Evolutionary conservation across 2,113 vertebrate genomes (phyloP), one percentile per base, ranked within the genome.

Genomic region (Mirounga angustirostris): DNA sequence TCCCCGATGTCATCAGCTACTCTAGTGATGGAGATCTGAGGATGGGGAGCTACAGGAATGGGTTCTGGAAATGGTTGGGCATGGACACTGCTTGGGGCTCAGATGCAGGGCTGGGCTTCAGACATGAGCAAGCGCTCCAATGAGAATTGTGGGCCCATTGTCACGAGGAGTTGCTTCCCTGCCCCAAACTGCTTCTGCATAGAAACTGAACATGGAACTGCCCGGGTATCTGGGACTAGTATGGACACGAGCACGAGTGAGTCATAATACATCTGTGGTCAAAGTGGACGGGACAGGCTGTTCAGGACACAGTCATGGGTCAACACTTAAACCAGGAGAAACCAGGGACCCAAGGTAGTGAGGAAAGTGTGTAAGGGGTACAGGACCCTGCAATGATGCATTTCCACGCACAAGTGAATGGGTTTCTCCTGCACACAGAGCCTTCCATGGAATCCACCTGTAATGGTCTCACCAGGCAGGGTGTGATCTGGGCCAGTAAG

Each of bases 351-450:
- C 24, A 36, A 36, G n/a, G 40, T 14, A 46, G 3, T 50, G 22
- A 46, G 65, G 33, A 13, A 9, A 40, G 33, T 6, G 0, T n/a
- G 28, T 21, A 28, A 14, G 0, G 2, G 15, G 18, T 19, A 2
- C n/a, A 9, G 3, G 1, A 3, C 33, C 7, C 24, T 30, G 18
- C 18, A 8, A 4, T 30, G 2, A 12, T 0, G 15, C 2, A 19
- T 2, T 30, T 1, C 30, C 12, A 21, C n/a, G 28, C 21, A 59
- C 33, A 6, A 5, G 16, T 9, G 5, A 10, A 46, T 4, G 13
- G 10, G 5, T 4, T 59, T 4, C 18, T 33, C 13, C 16, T 7
- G 9, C 13, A 10, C 4, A 24, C 0, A 4, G 7, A 26, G 28
- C 9, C 36, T 74, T 52, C 22, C 2, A 1, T 22, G 40, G 65